Evolutionary conservation across 2,888 invertebrate species (phyloP).

Genomic region (Napeogenes inachia): DNA sequence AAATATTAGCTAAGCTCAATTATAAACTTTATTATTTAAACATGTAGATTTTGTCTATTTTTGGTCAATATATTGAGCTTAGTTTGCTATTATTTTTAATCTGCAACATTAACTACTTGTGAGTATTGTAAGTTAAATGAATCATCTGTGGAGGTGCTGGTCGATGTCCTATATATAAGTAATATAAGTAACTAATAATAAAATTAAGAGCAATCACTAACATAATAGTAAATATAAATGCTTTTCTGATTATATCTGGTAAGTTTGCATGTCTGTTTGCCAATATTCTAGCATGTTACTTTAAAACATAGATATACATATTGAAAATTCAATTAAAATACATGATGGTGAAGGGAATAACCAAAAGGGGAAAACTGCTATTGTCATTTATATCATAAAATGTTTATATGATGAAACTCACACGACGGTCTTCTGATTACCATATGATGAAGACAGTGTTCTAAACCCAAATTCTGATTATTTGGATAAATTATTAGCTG

Average conservation of each 20-base stretch:
- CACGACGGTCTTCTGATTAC: conserved; percentile 79
- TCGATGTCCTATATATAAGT: conserved; percentile 24
- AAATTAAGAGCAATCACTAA: background rate
- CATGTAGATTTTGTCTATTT: too few relatives aligned
- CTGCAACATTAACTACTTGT: background rate
- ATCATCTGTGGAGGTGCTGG: conserved; percentile 27
- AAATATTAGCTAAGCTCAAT: too few relatives aligned
- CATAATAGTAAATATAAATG: background rate
- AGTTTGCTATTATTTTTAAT: background rate
- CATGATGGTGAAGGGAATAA: background rate
- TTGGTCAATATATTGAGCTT: background rate
- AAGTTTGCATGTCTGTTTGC: too few relatives aligned
- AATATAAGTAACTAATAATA: conserved; percentile 18
- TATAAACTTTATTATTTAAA: too few relatives aligned
- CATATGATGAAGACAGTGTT: conserved; percentile 69
- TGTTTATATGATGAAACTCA: conserved; percentile 69
- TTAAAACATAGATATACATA: too few relatives aligned
- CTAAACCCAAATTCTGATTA: conserved; percentile 66
- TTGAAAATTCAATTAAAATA: too few relatives aligned
- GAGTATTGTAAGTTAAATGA: conserved; percentile 16
- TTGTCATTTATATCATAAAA: background rate
- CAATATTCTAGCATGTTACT: too few relatives aligned
- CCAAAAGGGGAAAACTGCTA: background rate
- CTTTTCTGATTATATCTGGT: background rate
- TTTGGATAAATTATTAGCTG: conserved; percentile 9